Base-by-base conservation (phyloP, 1,140 invertebrate species). In the Bombus fervidus region DNA sequence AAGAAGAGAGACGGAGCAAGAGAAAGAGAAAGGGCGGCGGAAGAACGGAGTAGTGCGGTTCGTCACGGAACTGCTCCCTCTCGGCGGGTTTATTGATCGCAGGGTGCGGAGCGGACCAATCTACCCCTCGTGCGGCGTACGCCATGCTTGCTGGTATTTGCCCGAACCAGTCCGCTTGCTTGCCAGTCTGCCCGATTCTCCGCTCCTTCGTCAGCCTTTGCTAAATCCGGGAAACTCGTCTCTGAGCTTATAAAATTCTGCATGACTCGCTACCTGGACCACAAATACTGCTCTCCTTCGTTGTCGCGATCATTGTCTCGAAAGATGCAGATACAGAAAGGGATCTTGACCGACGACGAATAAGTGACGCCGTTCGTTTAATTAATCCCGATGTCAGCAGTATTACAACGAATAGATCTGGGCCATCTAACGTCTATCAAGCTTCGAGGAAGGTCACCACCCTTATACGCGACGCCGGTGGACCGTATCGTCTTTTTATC, bases 11-110 rank as follows among this genome's bases (percentile, higher is more conserved):
- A 74, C 18, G 34, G 31, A 71, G 53, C 59, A 39, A n/a, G 64
- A 37, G 64, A 18, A 22, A 66, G 69, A 34, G 25, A 18, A 41
- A 18, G 6, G 8, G 28, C 47, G 47, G 47, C 1, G 72, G 83
- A 83, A 82, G 83, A 69, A 90, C 81, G 75, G 86, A 86, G 89
- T 83, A 86, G 90, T 68, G 86, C 89, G 84, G 71, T 80, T 86
- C 86, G 89, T 86, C 86, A 87, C 83, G 86, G 89, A 85, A 86
- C 88, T 89, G 89, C 89, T 90, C 86, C 87, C 89, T 91, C 89
- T 91, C 83, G 88, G 81, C 64, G 90, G 89, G 90, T 91, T 91
- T 91, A 91, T 91, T 91, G 90, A 91, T 91, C 90, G 90, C 89
- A 91, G 90, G 90, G 89, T 91, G 89, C 89, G 89, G 89, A 91